Evolutionary conservation across 2,797 vertebrate genomes (phyloP).

Genomic region (Sebastes kiyomatsui): DNA sequence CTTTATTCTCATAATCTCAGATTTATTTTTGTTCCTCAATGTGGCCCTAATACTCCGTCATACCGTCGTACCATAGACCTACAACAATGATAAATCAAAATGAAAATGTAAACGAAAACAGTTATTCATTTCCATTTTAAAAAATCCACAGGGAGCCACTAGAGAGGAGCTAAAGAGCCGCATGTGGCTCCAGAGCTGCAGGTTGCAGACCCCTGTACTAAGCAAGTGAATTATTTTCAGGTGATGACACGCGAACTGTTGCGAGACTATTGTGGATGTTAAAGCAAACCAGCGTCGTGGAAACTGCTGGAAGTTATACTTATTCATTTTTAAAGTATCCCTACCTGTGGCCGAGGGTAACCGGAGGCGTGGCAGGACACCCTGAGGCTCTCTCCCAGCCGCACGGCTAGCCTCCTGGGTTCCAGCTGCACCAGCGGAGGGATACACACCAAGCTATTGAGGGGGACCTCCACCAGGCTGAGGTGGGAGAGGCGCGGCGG

Average conservation of each 20-base stretch:
- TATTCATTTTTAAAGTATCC: neutral
- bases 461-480: slow-evolving; percentile 86
- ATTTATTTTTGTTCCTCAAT: too few species aligned
- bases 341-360: slow-evolving; percentile 88
- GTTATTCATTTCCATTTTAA: too few species aligned
- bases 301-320: neutral
- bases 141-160: too few species aligned
- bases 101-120: too few species aligned
- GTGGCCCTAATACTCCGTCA: too few species aligned
- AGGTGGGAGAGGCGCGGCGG: slow-evolving; percentile 89
- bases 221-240: too few species aligned
- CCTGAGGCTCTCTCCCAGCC: slow-evolving; percentile 87
- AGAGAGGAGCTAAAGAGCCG: too few species aligned
- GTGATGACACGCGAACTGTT: neutral
- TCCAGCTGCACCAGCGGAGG: slow-evolving; percentile 90
- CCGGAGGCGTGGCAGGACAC: slow-evolving; percentile 91
- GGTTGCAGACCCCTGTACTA: too few species aligned
- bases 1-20: too few species aligned
- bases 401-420: slow-evolving; percentile 85
- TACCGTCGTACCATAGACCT: too few species aligned
- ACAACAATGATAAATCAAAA: too few species aligned
- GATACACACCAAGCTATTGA: slow-evolving; percentile 91
- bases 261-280: neutral
- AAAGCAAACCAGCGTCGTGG: neutral
- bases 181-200: too few species aligned